Evolutionary conservation across 1,140 invertebrate genomes (phyloP), one percentile per base, ranked within the genome.

Genomic region (Octopus bimaculoides): DNA sequence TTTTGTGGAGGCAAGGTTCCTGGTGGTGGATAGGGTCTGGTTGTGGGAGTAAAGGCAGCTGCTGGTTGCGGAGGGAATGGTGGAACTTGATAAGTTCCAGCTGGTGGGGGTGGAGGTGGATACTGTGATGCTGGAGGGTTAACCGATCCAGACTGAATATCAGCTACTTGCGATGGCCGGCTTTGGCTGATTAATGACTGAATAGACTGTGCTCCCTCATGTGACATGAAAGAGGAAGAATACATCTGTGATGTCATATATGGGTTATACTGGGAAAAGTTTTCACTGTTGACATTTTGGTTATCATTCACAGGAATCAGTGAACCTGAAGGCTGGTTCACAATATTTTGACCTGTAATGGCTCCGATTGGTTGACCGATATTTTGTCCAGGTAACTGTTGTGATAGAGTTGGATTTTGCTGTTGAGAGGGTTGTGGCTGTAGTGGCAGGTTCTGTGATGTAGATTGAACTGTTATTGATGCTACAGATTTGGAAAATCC

Each of bases 201-300:
- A 52, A 89, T 86, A 54, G 82, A 84, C 82, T 89, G 88, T 10
- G 83, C 82, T 5, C 88, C 88, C 78, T 89, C 88, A 75, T 85
- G 84, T 2, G 86, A 86, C 87, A 89, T 85, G 82, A 89, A 89
- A 4, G 88, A 89, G 5, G 86, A 84, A 5, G 86, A 80, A 74
- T 86, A 88, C 86, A 88, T 88, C 55, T 82, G 80, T 6, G 84
- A 79, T 7, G 86, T 84, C 8, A 89, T 82, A 77, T 88, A 89
- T 7, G 88, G 88, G 79, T 89, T 88, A 75, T 84, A 85, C 54
- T 84, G 81, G 8, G 83, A 71, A 52, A 79, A 82, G 41, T 79
- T 81, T 5, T 75, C 74, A 52, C 20, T 53, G 26, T 75, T 75
- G 20, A 52, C 8, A 75, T 41, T 52, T 52, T 75, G 41, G 6